Conservation (phyloP, 1,140 invertebrate species). For the Metopolophium dirhodum region DNA sequence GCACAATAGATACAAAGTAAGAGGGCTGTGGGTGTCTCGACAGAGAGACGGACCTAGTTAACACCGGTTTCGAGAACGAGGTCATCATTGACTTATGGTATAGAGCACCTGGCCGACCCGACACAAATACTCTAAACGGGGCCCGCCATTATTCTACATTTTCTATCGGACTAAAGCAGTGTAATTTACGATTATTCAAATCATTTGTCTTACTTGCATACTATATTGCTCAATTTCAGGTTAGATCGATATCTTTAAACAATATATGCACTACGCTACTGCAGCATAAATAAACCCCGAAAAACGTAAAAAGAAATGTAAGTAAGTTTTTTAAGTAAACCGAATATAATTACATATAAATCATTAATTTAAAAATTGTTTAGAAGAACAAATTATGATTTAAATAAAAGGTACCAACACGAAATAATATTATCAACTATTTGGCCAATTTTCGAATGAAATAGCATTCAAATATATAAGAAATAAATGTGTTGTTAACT, state of each 20-base stretch:
- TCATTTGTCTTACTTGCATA: slow-evolving; percentile 25
- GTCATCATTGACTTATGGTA: slow-evolving; percentile 56
- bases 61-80: slow-evolving; percentile 57
- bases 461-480: background rate
- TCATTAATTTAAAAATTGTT: background rate
- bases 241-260: slow-evolving; percentile 29
- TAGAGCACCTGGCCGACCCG: slow-evolving; percentile 54
- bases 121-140: slow-evolving; percentile 52
- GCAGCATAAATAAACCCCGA: background rate
- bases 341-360: background rate
- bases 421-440: background rate
- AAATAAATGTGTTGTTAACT: background rate
- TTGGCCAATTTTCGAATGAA: background rate
- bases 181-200: slow-evolving; percentile 56
- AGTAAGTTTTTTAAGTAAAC: background rate
- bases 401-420: background rate
- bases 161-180: slow-evolving; percentile 12
- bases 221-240: slow-evolving; percentile 28
- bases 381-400: background rate
- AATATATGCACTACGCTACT: background rate
- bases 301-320: background rate
- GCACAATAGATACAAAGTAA: slow-evolving; percentile 40
- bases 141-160: slow-evolving; percentile 53
- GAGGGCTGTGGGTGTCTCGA: slow-evolving; percentile 48
- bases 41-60: slow-evolving; percentile 55